Percentiles rank a stretch among this genome's conserved stretches.
phyloP scores from a whole-genome alignment of 2,113 vertebrate species.

The Dicerorhinus sumatrensis region DNA sequence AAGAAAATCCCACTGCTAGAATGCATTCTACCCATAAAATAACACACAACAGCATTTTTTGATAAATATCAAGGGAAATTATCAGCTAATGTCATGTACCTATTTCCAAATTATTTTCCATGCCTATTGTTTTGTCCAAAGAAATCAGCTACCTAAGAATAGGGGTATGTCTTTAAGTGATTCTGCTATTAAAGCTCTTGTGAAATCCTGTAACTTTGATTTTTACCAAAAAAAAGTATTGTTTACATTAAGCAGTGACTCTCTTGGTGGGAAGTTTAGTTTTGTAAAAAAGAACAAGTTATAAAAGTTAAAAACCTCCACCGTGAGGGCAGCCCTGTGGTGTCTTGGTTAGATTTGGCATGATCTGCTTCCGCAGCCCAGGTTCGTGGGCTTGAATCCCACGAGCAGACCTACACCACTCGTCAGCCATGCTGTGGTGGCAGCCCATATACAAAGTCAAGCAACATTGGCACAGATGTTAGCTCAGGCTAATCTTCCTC shows the following conservation, averaged over 20 bases:
- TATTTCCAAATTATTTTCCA: background rate
- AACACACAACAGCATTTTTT: background rate
- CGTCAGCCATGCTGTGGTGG: too few relatives aligned
- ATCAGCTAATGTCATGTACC: background rate
- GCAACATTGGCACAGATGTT: too few relatives aligned
- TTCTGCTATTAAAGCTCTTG: background rate
- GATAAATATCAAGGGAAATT: background rate
- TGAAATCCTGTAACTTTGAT: background rate
- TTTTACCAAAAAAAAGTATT: background rate
- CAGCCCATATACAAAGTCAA: too few relatives aligned
- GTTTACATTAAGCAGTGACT: background rate
- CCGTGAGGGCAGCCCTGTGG: too few relatives aligned
- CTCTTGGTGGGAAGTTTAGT: background rate
- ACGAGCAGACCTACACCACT: too few relatives aligned
- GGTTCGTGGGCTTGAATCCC: too few relatives aligned
- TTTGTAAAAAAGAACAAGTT: background rate
- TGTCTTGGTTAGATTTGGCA: too few relatives aligned
- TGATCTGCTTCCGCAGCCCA: too few relatives aligned
- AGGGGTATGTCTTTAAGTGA: background rate
- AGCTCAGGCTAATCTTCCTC: too few relatives aligned
- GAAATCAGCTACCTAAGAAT: background rate
- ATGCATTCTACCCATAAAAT: background rate
- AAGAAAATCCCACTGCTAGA: background rate
- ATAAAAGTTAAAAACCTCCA: background rate
- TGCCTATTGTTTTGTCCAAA: background rate